Conservation (phyloP, 2,888 invertebrate species). For the Drosophila flavopinicola region DNA sequence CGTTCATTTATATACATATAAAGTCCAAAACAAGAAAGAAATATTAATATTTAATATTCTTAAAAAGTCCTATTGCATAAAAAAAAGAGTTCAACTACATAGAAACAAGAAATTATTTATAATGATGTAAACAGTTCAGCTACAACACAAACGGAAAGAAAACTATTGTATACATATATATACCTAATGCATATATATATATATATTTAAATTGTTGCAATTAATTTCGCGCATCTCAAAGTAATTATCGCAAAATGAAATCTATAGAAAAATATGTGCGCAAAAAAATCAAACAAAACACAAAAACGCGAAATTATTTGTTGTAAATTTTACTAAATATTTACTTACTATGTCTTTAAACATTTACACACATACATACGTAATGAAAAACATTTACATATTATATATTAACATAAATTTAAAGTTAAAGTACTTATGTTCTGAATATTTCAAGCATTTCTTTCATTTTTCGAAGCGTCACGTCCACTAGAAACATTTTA, state of each 20-base stretch:
- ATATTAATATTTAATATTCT: constrained; percentile 79
- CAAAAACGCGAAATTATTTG: constrained; percentile 63
- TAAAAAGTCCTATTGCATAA: constrained; percentile 70
- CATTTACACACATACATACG: constrained; percentile 36
- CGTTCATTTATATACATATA: constrained; percentile 1
- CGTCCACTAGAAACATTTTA: constrained; percentile 19
- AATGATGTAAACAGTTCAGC: constrained; percentile 32
- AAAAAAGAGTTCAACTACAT: constrained; percentile 49
- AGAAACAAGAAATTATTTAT: constrained; percentile 42
- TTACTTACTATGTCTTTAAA: constrained; percentile 42
- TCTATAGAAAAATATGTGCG: constrained; percentile 32
- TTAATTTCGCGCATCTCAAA: constrained; percentile 64
- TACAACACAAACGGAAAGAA: constrained; percentile 12
- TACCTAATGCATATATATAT: constrained; percentile 26
- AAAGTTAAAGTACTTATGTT: constrained; percentile 54
- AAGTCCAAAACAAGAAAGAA: constrained; percentile 49
- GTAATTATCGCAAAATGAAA: constrained; percentile 42
- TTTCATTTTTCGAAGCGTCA: constrained; percentile 27
- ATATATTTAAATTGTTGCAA: constrained; percentile 61
- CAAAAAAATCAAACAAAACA: constrained; percentile 34
- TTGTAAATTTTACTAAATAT: constrained; percentile 68
- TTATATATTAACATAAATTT: constrained; percentile 52
- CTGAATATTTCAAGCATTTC: constrained; percentile 46
- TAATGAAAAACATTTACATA: constrained; percentile 54
- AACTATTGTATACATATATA: constrained; percentile 45